Base-by-base conservation (phyloP, 2,888 invertebrate species). In the Iselma pallidipennis region DNA sequence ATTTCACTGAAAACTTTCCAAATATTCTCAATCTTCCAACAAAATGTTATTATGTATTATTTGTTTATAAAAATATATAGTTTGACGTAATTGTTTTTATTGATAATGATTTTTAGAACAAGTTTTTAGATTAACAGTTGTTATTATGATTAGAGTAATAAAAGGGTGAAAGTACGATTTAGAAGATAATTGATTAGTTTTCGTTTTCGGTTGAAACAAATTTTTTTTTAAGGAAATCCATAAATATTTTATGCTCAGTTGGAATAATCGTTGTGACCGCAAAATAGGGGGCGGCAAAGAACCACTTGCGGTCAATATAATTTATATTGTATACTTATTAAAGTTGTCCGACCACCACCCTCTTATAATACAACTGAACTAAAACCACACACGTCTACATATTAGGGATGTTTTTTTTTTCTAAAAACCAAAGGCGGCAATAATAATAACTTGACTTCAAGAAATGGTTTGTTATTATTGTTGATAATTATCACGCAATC, bases 271-370 rank as follows among this genome's bases (percentile, higher is more conserved):
- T 56, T 61, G 63, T 66, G 66, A 63, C 62, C 61, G 59, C 59
- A 59, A 60, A 71, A 76, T 74, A 76, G 77, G 71, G 75, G 77
- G 76, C 76, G 71, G 76, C 76, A 76, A 74, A 61, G 67, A 75
- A 74, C 74, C 77, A 74, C 75, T 77, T 78, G 78, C 72, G 77
- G 76, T 75, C 68, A 61, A 67, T 71, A 74, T 78, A 78, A 78
- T 79, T 78, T 76, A 77, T 75, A 77, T 73, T 37, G 37, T 37
- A 16, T 49, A 49, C 49, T 26, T 49, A 37, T 37, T 37, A 37
- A 37, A 37, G 37, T 37, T 16, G 16, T 37, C 37, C 16, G 3
- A 37, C 37, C 37, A 37, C 37, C 37, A 37, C 37, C 37, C 37
- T 37, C 37, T 37, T 37, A 7, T 37, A 37, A 14, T 33, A 37